phyloP scores from a whole-genome alignment of 2,797 vertebrate species.

The Eleutherodactylus coqui region DNA sequence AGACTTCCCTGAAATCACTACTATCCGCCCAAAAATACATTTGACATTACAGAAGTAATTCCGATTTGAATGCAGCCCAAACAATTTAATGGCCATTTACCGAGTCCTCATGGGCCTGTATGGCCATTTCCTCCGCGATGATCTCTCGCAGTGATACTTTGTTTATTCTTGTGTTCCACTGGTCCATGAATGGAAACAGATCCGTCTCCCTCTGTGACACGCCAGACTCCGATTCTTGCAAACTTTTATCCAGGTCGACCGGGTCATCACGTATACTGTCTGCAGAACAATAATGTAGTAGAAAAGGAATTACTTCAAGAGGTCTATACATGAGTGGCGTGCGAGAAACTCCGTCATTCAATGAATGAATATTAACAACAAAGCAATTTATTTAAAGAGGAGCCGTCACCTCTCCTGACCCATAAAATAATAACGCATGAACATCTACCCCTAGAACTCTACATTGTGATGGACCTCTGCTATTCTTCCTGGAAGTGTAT shows the following conservation, averaged over 20 bases:
- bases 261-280: slow-evolving; percentile 69
- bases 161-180: slow-evolving; percentile 85
- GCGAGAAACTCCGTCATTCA: no score
- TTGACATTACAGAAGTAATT: background rate
- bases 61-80: no score
- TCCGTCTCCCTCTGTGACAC: background rate
- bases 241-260: slow-evolving; percentile 65
- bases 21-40: background rate
- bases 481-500: no score
- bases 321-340: no score
- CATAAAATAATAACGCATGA: no score
- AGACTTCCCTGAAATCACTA: background rate
- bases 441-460: no score
- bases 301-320: background rate
- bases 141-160: slow-evolving; percentile 91
- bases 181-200: slow-evolving; percentile 83
- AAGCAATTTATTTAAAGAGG: no score
- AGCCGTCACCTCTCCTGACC: no score
- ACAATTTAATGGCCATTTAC: slow-evolving; percentile 74
- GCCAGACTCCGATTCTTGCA: background rate
- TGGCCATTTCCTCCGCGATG: slow-evolving; percentile 92
- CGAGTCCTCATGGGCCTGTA: slow-evolving; percentile 85
- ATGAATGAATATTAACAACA: no score
- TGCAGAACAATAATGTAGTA: slow-evolving; percentile 63
- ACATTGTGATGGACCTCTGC: no score